phyloP scores from a whole-genome alignment of 2,113 vertebrate species.

The Oreotrochilus melanogaster region DNA sequence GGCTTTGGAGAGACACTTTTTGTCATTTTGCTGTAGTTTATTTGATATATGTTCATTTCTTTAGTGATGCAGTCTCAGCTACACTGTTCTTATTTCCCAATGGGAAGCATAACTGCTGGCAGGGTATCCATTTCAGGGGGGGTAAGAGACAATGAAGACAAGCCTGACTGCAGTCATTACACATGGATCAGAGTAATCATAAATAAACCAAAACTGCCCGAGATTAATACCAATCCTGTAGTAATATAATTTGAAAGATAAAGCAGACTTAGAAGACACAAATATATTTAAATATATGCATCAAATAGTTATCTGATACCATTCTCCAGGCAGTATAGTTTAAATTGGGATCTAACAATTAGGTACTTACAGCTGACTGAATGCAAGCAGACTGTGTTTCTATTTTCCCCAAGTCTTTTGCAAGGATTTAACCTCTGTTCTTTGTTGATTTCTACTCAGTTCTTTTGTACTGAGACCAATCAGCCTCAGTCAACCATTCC shows the following conservation, averaged over 20 bases:
- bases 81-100: background rate
- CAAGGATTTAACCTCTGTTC: background rate
- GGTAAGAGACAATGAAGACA: background rate
- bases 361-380: fast-evolving
- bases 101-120: constrained; percentile 3
- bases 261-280: background rate
- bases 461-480: background rate
- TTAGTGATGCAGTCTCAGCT: background rate
- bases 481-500: background rate
- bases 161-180: background rate
- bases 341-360: background rate
- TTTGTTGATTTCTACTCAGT: background rate
- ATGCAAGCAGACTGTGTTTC: background rate
- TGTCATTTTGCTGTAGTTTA: constrained; percentile 6
- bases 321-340: background rate
- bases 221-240: background rate
- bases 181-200: background rate
- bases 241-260: background rate
- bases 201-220: background rate
- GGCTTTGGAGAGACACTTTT: background rate
- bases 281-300: background rate
- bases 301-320: background rate
- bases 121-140: background rate
- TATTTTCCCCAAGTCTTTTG: background rate
- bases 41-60: background rate